phyloP scores from a whole-genome alignment of 2,797 vertebrate species.

The Lutjanus argentimaculatus region DNA sequence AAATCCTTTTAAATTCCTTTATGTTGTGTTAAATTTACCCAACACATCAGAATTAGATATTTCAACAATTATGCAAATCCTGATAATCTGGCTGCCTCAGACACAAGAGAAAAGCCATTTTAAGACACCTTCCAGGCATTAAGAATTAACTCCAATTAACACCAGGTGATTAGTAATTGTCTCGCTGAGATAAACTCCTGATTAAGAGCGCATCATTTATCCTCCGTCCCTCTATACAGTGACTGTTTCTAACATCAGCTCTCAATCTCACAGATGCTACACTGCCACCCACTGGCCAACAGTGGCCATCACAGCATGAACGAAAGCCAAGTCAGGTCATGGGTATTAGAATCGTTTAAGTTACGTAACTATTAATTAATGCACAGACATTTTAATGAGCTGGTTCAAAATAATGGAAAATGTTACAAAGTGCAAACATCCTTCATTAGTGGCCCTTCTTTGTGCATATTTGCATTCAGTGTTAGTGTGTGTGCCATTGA shows the following conservation, averaged over 20 bases:
- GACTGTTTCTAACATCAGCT: background rate
- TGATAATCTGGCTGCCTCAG: constrained; percentile 54
- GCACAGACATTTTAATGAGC: constrained; percentile 38
- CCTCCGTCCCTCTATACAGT: background rate
- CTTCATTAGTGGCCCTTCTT: background rate
- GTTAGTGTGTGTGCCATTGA: background rate
- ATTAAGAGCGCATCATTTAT: constrained; percentile 43
- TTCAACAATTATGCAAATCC: constrained; percentile 65
- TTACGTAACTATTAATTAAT: constrained; percentile 25
- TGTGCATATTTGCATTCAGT: background rate
- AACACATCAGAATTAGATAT: constrained; percentile 47
- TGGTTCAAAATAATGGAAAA: background rate
- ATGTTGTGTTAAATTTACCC: constrained; percentile 36
- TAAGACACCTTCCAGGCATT: constrained; percentile 28
- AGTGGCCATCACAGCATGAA: constrained; percentile 1
- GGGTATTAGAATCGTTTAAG: constrained; percentile 13
- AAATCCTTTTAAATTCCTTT: constrained; percentile 55
- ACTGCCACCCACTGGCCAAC: constrained; percentile 73
- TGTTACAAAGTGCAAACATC: constrained; percentile 3
- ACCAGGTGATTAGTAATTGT: constrained; percentile 66
- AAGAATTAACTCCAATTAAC: constrained; percentile 57
- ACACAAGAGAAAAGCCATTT: constrained; percentile 32
- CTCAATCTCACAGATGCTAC: constrained; percentile 43
- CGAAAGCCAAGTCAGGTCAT: constrained; percentile 15
- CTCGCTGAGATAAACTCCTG: constrained; percentile 45